These are phyloP conservation scores for Ceramica pisi DNA, from an alignment of 2,888 invertebrate genomes.

Conservation along the genomic window DNA sequence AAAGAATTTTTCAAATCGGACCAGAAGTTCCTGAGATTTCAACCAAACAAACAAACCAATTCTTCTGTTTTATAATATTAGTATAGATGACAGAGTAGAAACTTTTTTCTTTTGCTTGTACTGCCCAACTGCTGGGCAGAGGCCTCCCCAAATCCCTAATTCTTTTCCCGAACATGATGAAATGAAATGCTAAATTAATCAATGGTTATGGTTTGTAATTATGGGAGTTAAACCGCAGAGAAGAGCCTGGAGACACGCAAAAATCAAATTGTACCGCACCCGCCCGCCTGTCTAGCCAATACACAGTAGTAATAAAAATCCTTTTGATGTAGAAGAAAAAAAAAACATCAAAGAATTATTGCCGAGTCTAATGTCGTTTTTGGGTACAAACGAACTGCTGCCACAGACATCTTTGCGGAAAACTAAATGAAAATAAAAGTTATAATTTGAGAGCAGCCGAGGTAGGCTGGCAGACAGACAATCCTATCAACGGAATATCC, in stretches of 20 bases:
- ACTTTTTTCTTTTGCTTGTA: too few species aligned
- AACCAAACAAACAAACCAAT: too few species aligned
- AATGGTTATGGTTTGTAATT: neutral
- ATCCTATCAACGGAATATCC: constrained; percentile 81
- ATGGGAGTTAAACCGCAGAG: constrained; percentile 1
- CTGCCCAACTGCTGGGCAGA: too few species aligned
- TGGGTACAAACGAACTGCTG: constrained; percentile 49
- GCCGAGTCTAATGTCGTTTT: constrained; percentile 49
- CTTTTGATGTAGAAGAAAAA: constrained; percentile 47
- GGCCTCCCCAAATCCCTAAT: too few species aligned
- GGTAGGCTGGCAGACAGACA: constrained; percentile 74
- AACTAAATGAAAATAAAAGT: constrained; percentile 33
- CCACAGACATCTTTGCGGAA: constrained; percentile 27
- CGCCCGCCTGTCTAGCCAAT: constrained; percentile 37
- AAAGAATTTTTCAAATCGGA: too few species aligned
- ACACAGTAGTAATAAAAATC: constrained; percentile 35
- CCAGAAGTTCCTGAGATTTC: too few species aligned
- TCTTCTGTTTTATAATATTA: too few species aligned
- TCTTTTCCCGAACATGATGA: neutral
- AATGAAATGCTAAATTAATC: neutral
- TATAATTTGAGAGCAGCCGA: constrained; percentile 52
- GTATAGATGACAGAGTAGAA: too few species aligned
- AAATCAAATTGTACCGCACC: constrained; percentile 36
- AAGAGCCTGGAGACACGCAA: constrained; percentile 37
- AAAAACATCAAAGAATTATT: constrained; percentile 54